Evolutionary conservation across 2,113 vertebrate genomes (phyloP), one percentile per base, ranked within the genome.

Genomic region (Cryptoleucopteryx plumbea): DNA sequence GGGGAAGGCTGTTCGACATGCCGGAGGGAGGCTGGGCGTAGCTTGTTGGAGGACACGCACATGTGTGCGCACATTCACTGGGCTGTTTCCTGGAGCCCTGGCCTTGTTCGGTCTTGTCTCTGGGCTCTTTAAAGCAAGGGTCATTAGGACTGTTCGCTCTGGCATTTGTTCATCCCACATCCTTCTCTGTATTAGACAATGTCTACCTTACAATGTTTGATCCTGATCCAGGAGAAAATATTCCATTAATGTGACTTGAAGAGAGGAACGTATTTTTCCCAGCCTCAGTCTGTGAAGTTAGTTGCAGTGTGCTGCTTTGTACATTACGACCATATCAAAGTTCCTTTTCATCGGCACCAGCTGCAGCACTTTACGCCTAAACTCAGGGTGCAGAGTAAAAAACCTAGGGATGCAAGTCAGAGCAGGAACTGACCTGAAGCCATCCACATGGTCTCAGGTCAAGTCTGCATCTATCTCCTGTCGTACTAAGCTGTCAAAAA

Each of bases 91-190:
- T 59, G 73, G 92, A 91, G 94, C 67, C 40, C 70, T 45, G 84
- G 78, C 78, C 84, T 43, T 97, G 96, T 93, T 93, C 95, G 85
- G 86, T 94, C 96, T 96, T 97, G 94, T 95, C 93, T 91, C 81
- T 65, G 88, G 88, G 77, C 86, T 94, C 81, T 70, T 82, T 75
- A 94, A 93, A 4, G 11, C 22, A 23, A 80, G 74, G 97, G 94
- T 97, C 96, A 87, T 94, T 92, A 94, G 86, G 89, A 36, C 88
- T 86, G 61, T 63, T 97, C 38, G 0, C 71, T 65, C 88, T 95
- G 96, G 93, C 93, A 62, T 90, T 68, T 92, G 58, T 86, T 93
- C 84, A 86, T 94, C 83, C 83, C 91, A 87, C 86, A 85, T 96
- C 95, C 84, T 95, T 93, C 78, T 90, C 65, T n/a, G 29, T 42